Conservation (phyloP, 2,888 invertebrate species). For the Drosophila affinis region DNA sequence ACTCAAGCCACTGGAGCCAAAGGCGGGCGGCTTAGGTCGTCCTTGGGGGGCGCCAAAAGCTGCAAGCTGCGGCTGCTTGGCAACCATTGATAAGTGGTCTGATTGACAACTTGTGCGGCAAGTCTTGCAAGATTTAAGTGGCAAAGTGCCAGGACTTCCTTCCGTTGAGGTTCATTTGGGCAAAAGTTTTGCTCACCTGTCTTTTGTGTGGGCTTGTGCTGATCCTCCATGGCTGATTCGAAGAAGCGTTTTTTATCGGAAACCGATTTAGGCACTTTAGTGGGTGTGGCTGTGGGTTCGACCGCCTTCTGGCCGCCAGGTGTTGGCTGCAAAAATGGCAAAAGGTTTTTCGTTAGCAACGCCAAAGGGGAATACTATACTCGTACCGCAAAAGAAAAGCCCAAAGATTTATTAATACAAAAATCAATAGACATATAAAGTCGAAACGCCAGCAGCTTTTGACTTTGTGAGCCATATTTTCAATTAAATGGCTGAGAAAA, state of each 20-base stretch:
- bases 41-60: not conserved
- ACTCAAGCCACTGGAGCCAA: conserved; percentile 47
- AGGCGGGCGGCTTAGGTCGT: not conserved
- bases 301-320: conserved; percentile 40
- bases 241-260: conserved; percentile 97
- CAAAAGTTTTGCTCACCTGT: conserved; percentile 86
- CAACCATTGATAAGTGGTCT: conserved; percentile 34
- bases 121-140: conserved; percentile 18
- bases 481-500: conserved; percentile 59
- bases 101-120: conserved; percentile 26
- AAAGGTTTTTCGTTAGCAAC: conserved; percentile 50
- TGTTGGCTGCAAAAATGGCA: conserved; percentile 65
- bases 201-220: conserved; percentile 92
- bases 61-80: conserved; percentile 9
- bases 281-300: conserved; percentile 86
- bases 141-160: conserved; percentile 7
- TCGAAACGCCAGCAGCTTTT: conserved; percentile 24
- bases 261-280: conserved; percentile 92
- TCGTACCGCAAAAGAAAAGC: conserved; percentile 8
- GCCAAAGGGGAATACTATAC: conserved; percentile 23
- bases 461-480: conserved; percentile 35
- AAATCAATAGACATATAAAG: conserved; percentile 43
- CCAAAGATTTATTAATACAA: conserved; percentile 26
- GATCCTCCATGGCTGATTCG: conserved; percentile 97
- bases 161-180: conserved; percentile 19